These are phyloP conservation scores for Pocillopora grandis DNA, from an alignment of 92 coral and sea anemone genomes.

Conservation along the genomic window DNA sequence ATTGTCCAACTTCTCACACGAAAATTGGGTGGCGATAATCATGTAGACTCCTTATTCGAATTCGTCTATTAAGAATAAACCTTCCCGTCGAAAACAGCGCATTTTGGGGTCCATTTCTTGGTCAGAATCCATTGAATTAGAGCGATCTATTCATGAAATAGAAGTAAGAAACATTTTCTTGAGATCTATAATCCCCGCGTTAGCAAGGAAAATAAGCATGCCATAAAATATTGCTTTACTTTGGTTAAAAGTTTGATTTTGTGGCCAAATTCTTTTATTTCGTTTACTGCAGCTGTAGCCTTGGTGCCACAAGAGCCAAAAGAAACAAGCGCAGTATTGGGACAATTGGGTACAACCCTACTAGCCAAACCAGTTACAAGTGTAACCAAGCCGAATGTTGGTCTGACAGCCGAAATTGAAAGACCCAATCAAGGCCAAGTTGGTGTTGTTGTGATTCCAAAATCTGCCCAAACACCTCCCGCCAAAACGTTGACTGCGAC, in stretches of 20 bases:
- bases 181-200: too few relatives aligned
- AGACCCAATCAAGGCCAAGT: conserved; percentile 20
- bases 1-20: too few relatives aligned
- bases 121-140: too few relatives aligned
- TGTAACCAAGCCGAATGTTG: conserved; percentile 7
- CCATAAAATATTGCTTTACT: not conserved
- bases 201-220: not conserved
- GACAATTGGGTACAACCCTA: not conserved
- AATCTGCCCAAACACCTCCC: not conserved
- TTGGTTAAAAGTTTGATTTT: not conserved
- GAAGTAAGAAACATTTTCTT: too few relatives aligned
- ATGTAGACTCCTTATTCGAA: too few relatives aligned
- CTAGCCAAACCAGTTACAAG: not conserved
- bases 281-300: conserved; percentile 3
- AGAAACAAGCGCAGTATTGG: not conserved
- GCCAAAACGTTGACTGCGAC: not conserved
- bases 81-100: too few relatives aligned
- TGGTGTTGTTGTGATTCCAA: conserved; percentile 6
- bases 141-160: too few relatives aligned
- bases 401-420: not conserved
- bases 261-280: not conserved
- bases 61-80: too few relatives aligned
- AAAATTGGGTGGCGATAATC: too few relatives aligned
- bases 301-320: conserved; percentile 23
- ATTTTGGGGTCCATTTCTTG: too few relatives aligned